These are phyloP conservation scores for Enteromius unitaeniatus DNA, from an alignment of 2,797 vertebrate species.

Conservation along the genomic window DNA sequence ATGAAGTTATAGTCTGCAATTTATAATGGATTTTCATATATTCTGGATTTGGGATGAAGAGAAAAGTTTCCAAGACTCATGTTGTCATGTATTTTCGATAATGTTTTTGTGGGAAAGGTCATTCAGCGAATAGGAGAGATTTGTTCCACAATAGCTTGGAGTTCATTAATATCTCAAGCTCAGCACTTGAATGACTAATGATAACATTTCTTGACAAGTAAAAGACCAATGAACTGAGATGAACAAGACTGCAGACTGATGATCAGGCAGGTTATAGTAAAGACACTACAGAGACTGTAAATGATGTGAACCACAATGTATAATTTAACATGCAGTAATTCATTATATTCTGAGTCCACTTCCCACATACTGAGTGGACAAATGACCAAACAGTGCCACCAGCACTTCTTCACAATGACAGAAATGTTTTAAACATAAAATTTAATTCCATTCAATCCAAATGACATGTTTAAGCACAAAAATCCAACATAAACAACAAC, in stretches of 20 bases:
- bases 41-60: not conserved
- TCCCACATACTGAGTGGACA: slow-evolving; percentile 6
- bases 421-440: not conserved
- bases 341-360: slow-evolving; percentile 9
- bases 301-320: not conserved
- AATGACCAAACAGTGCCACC: not conserved
- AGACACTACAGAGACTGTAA: slow-evolving; percentile 21
- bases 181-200: slow-evolving; percentile 3
- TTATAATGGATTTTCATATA: not conserved
- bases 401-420: not conserved
- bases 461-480: slow-evolving; percentile 22
- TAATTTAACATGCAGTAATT: not conserved
- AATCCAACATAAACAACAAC: slow-evolving; percentile 30
- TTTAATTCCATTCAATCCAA: not conserved
- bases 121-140: not conserved
- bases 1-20: not conserved
- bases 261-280: not conserved
- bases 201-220: not conserved
- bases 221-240: not conserved
- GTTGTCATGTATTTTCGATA: not conserved
- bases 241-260: slow-evolving; percentile 1
- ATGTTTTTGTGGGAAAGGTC: not conserved
- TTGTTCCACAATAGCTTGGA: not conserved
- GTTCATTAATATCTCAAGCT: not conserved
- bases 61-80: not conserved